Evolutionary conservation across 2,888 invertebrate genomes (phyloP).

Genomic region (Myathropa florea): DNA sequence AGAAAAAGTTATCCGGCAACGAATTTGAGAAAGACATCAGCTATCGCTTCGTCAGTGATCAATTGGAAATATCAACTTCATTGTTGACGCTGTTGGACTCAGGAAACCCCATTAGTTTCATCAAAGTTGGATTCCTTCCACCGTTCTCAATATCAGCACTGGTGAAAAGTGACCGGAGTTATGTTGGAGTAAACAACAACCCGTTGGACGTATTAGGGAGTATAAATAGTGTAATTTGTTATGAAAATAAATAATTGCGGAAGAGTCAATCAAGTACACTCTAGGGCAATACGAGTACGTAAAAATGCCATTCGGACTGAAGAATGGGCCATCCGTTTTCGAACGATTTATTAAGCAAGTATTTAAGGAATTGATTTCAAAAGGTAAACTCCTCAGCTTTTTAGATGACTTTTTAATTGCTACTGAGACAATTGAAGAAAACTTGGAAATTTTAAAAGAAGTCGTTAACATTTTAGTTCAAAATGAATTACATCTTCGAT

Average conservation of each 20-base stretch:
- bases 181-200: no score
- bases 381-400: constrained; percentile 11
- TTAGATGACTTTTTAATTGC: constrained; percentile 26
- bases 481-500: constrained; percentile 24
- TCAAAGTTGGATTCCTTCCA: no score
- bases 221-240: not conserved
- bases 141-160: no score
- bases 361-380: not conserved
- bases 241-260: not conserved
- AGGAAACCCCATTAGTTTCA: no score
- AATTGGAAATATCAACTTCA: not conserved
- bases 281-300: no score
- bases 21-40: not conserved
- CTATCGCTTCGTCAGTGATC: not conserved
- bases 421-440: constrained; percentile 24
- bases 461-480: constrained; percentile 2
- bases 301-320: no score
- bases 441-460: constrained; percentile 23
- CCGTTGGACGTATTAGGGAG: not conserved
- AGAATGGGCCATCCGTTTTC: no score
- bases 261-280: no score
- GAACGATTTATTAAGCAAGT: no score
- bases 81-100: no score
- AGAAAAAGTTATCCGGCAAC: no score
- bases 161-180: no score